Conservation (phyloP, 2,797 vertebrate species). For the Alca torda region DNA sequence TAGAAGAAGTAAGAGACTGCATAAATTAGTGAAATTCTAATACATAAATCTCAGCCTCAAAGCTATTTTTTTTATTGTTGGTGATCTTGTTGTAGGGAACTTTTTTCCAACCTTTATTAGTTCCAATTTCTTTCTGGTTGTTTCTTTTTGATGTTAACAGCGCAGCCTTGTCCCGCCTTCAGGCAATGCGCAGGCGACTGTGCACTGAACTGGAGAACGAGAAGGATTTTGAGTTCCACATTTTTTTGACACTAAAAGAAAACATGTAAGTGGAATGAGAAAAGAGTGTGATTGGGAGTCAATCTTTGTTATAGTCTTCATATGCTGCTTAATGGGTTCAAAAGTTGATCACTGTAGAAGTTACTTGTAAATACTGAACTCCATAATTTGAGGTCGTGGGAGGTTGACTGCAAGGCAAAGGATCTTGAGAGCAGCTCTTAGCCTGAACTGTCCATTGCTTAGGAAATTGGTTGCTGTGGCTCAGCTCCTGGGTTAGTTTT, state of each 20-base stretch:
- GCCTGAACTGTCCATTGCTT: neutral
- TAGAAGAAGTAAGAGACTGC: neutral
- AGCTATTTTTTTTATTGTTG: neutral
- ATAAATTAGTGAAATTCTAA: neutral
- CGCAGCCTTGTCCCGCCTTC: constrained; percentile 76
- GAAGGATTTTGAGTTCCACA: constrained; percentile 72
- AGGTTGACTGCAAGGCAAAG: neutral
- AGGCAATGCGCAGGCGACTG: constrained; percentile 70
- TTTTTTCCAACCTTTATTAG: neutral
- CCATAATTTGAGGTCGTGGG: neutral
- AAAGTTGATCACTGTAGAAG: neutral
- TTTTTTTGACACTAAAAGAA: constrained; percentile 67
- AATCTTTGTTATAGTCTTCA: neutral
- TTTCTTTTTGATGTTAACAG: constrained; percentile 60
- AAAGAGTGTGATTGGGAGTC: neutral
- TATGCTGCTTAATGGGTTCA: neutral
- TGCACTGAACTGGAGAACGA: constrained; percentile 78
- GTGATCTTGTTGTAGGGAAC: neutral
- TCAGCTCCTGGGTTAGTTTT: neutral
- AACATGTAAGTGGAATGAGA: constrained; percentile 61
- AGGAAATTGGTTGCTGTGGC: neutral
- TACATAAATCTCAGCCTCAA: neutral
- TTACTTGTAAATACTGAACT: neutral
- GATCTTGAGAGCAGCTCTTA: neutral
- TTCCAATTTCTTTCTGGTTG: neutral